Base-by-base conservation (phyloP, 2,113 vertebrate genomes). In the Vulpes ferrilata region DNA sequence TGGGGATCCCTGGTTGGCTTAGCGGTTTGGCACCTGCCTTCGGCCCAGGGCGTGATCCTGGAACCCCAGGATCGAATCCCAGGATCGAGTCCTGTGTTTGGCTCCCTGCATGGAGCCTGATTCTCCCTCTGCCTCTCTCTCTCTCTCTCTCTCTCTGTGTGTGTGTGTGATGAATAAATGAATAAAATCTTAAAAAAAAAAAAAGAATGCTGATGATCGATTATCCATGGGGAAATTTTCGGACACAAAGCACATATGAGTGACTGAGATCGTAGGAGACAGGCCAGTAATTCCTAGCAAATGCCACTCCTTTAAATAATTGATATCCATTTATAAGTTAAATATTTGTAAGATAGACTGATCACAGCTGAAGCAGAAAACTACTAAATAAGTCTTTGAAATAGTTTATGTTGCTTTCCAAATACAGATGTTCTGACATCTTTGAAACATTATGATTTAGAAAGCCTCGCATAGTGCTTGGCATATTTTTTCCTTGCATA, bases 391-490 rank as follows among this genome's bases (percentile, higher is more conserved):
- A 81, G 22, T 74, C 35, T 91, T 82, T 95, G n/a, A 83, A 91
- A 71, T 12, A 64, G 15, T n/a, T 93, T 81, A 74, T 73, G 85
- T 13, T 88, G 81, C 69, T 95, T 95, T 95, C 93, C 35, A 96
- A 65, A 76, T 51, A 76, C 13, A 76, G 23, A 76, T 51, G 59
- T 90, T 93, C 81, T 80, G 73, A 88, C 71, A 67, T 95, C 81
- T 97, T 95, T 87, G 78, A 94, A 94, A 78, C 69, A 64, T 55
- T 67, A 78, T 0, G 35, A 71, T 60, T 94, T 78, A 62, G 81
- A 88, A 97, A 90, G 55, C 48, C 93, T 96, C 65, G 85, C 32
- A 53, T 59, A 76, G 71, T 95, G 71, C 79, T 57, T 0, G 38
- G 38, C 71, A 78, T 81, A 65, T 81, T 96, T 96, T 83, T 83